Percentiles rank a stretch among this genome's conserved stretches.
phyloP scores from a whole-genome alignment of 2,113 vertebrate genomes.

The Eulemur rufifrons region DNA sequence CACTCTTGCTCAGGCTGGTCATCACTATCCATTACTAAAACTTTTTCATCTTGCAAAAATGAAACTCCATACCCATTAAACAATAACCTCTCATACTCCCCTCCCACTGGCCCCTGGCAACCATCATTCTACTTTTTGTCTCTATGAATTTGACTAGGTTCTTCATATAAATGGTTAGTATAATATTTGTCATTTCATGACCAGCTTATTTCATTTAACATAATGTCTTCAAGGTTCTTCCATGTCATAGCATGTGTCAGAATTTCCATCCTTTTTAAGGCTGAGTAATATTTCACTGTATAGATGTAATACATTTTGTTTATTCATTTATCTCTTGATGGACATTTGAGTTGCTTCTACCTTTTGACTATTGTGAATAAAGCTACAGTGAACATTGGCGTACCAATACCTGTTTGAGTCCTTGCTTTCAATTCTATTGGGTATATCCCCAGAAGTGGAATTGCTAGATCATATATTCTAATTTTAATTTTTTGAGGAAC shows the following conservation, averaged over 20 bases:
- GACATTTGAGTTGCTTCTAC: slow-evolving; percentile 17
- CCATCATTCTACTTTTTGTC: not conserved
- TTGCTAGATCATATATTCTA: not conserved
- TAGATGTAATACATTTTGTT: not conserved
- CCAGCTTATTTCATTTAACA: not conserved
- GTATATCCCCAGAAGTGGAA: not conserved
- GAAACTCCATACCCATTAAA: not conserved
- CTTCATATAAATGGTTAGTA: not conserved
- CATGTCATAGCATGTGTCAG: not conserved
- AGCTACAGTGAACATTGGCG: not conserved
- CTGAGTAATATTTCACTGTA: not conserved
- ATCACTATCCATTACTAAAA: not conserved
- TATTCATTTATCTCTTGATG: not conserved
- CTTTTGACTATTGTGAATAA: slow-evolving; percentile 13
- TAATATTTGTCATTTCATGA: not conserved
- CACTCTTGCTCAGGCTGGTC: no score
- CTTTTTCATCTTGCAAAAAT: not conserved
- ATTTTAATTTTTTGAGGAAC: not conserved
- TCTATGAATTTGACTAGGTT: not conserved
- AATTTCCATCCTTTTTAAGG: slow-evolving; percentile 12
- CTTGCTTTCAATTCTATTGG: not conserved
- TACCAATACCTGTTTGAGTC: not conserved
- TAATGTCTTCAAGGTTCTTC: not conserved
- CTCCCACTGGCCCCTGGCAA: not conserved
- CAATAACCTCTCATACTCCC: not conserved